Conservation (phyloP, 2,797 vertebrate species). For the Triplophysa bombifrons region DNA sequence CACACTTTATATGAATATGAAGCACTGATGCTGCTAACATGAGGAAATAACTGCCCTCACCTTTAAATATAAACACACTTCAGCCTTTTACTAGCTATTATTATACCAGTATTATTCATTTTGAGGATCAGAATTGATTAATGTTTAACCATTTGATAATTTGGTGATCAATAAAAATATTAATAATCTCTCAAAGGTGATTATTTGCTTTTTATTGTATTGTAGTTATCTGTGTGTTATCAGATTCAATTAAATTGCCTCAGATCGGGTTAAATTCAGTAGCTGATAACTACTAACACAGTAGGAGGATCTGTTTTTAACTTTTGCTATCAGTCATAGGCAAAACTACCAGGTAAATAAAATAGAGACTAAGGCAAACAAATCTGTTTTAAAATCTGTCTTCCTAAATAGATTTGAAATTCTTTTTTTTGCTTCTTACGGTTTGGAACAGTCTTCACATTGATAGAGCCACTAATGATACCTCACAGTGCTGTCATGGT, state of each 20-base stretch:
- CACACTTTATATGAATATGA: constrained; percentile 28
- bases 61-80: no score
- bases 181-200: background rate
- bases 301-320: background rate
- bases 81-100: no score
- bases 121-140: background rate
- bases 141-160: background rate
- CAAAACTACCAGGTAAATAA: no score
- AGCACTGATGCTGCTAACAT: background rate
- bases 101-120: no score
- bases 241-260: constrained; percentile 19
- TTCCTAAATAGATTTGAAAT: no score
- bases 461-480: no score
- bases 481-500: background rate
- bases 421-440: no score
- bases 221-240: background rate
- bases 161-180: background rate
- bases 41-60: no score
- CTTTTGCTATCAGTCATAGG: background rate
- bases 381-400: no score
- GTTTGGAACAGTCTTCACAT: no score
- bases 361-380: no score
- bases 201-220: background rate
- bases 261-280: constrained; percentile 21
- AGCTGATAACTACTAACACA: background rate